These are phyloP conservation scores for Encarsia formosa DNA, from an alignment of 2,888 invertebrate genomes.

Conservation along the genomic window DNA sequence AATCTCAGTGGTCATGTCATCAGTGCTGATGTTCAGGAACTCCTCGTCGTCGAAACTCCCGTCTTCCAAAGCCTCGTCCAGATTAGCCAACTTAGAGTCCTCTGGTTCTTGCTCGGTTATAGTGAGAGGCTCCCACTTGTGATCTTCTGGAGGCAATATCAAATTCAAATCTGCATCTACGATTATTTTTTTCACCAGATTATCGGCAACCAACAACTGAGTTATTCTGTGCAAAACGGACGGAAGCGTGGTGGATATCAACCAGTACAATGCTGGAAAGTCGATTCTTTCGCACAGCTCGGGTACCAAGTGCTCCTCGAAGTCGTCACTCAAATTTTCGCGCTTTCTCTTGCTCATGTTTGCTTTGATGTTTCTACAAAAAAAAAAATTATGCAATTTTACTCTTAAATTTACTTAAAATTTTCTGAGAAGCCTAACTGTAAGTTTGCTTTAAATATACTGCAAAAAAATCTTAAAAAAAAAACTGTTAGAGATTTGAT, in stretches of 20 bases:
- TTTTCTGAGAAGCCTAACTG: too few relatives aligned
- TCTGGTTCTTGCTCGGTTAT: too few relatives aligned
- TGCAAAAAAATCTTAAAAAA: conserved; percentile 3
- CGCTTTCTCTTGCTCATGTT: conserved; percentile 47
- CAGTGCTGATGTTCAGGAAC: too few relatives aligned
- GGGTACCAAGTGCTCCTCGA: conserved; percentile 73
- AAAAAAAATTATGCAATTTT: too few relatives aligned
- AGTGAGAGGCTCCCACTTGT: conserved; percentile 8
- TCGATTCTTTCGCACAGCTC: conserved; percentile 76
- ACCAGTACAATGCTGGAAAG: conserved; percentile 75
- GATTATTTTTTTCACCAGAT: conserved; percentile 61
- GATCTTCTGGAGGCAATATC: not conserved
- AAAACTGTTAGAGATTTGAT: not conserved
- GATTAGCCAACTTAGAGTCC: too few relatives aligned
- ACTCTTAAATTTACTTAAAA: too few relatives aligned
- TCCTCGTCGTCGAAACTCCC: too few relatives aligned
- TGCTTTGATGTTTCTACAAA: conserved; percentile 45
- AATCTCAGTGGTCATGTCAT: too few relatives aligned
- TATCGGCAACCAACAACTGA: conserved; percentile 69
- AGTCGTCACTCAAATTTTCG: conserved; percentile 53
- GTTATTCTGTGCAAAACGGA: conserved; percentile 74
- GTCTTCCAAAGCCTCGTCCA: too few relatives aligned
- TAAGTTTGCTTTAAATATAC: too few relatives aligned
- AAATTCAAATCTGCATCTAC: conserved; percentile 41
- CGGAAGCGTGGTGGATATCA: conserved; percentile 80